These are phyloP conservation scores for Chymomyza procnemis DNA, from an alignment of 2,888 invertebrate species.

Conservation along the genomic window DNA sequence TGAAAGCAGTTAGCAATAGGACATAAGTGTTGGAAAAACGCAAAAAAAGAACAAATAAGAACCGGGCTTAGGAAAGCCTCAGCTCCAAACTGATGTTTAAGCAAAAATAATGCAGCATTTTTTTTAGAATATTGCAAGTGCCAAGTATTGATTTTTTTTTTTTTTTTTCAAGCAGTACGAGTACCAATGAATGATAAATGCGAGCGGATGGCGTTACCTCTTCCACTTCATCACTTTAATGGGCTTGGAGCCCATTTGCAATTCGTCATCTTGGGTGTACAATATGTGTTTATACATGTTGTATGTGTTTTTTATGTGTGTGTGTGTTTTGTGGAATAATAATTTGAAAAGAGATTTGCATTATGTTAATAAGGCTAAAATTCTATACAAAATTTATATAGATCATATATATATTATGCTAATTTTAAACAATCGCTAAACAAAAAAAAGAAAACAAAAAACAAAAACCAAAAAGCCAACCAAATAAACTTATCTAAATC, in stretches of 20 bases:
- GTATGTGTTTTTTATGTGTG: constrained; percentile 9
- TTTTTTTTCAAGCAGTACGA: constrained; percentile 20
- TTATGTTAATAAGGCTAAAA: constrained; percentile 52
- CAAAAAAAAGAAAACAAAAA: constrained; percentile 11
- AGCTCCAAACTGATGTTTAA: constrained; percentile 10
- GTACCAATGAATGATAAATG: constrained; percentile 45
- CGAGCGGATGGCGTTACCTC: constrained; percentile 63
- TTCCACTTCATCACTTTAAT: constrained; percentile 75
- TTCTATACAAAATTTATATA: constrained; percentile 24
- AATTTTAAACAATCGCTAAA: constrained; percentile 1
- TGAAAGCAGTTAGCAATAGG: no score
- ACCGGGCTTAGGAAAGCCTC: constrained; percentile 8
- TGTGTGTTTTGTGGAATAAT: constrained; percentile 12
- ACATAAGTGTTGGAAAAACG: not conserved
- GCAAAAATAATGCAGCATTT: not conserved
- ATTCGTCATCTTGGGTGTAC: constrained; percentile 70
- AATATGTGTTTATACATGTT: constrained; percentile 22
- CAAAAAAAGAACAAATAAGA: not conserved
- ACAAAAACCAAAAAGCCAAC: constrained; percentile 12
- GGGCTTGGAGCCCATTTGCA: constrained; percentile 74
- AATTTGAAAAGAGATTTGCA: constrained; percentile 47
- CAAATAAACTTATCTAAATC: not conserved
- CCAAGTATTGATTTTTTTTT: constrained; percentile 10
- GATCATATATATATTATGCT: constrained; percentile 17
- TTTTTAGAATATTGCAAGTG: not conserved